A percentile compares a stretch with the other conserved stretches of the same genome.
Conservation (phyloP, 1,140 invertebrate genomes). For the Rhagoletis zephyria region DNA sequence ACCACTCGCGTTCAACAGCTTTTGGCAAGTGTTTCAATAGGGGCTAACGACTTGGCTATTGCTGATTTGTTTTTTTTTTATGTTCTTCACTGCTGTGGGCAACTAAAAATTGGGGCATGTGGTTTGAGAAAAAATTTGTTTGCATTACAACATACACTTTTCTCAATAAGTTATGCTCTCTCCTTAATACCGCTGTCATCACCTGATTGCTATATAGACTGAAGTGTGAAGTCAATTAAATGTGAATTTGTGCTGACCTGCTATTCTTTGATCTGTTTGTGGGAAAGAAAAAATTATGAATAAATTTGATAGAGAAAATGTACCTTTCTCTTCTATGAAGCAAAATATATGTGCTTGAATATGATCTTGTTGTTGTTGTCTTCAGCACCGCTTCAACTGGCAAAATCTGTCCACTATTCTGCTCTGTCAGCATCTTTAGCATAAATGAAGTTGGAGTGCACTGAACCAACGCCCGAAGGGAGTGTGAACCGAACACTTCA, state of each 20-base stretch:
- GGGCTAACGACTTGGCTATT: not conserved
- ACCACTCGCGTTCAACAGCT: not conserved
- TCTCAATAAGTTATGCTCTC: not conserved
- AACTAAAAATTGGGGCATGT: not conserved
- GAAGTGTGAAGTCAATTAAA: constrained; percentile 15
- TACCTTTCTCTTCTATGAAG: too few relatives aligned
- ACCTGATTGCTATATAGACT: not conserved
- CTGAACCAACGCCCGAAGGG: too few relatives aligned
- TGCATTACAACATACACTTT: not conserved
- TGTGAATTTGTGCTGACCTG: too few relatives aligned
- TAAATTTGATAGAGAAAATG: too few relatives aligned
- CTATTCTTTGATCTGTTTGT: not conserved
- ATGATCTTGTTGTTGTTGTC: too few relatives aligned
- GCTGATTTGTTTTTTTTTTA: not conserved
- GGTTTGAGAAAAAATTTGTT: not conserved
- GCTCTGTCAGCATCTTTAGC: too few relatives aligned
- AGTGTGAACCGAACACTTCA: too few relatives aligned
- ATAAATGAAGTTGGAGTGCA: too few relatives aligned
- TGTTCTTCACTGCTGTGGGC: not conserved
- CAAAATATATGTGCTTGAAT: too few relatives aligned
- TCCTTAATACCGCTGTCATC: not conserved
- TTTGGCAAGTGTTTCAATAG: not conserved
- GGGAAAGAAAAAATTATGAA: not conserved
- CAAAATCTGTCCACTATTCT: too few relatives aligned
- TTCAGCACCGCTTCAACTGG: too few relatives aligned